Evolutionary conservation across 1,140 invertebrate genomes (phyloP), one percentile per base, ranked within the genome.

Genomic region (Nasonia giraulti): DNA sequence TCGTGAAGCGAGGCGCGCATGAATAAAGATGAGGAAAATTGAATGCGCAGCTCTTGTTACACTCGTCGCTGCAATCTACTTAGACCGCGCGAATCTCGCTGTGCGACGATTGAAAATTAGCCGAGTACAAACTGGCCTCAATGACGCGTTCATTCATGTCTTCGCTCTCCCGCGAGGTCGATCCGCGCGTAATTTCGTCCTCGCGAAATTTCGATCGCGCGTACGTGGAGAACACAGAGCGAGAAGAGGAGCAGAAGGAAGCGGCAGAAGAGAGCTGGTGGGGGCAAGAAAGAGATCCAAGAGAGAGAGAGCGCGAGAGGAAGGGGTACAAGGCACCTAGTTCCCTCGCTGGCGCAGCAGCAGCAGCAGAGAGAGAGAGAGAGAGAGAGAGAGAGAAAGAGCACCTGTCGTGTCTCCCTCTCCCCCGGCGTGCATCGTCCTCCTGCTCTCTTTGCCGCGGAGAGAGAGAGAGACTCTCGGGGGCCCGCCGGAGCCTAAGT

Each of bases 401-500:
- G 91, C 92, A 92, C 92, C 91, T 92, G 92, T 92, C 91, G 91
- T 82, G 17, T 62, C 40, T 83, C 85, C 78, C 85, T 83, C 85
- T 86, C 81, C 80, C 80, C 14, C n/a, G 75, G 76, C 77, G 11
- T 77, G 31, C 40, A 55, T 78, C 68, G 73, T n/a, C 47, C 27
- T 82, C 50, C 31, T 66, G 71, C 81, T 76, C 33, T 82, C 73
- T 75, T 76, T 75, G 27, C 33, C 27, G 69, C 23, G 68, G 73
- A 83, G 75, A 78, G 74, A 74, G 55, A 76, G 55, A 44, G n/a
- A n/a, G n/a, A 55, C 87, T 85, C 87, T 87, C 86, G 88, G 88
- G 89, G 88, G 87, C 88, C 91, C 81, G 87, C 88, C 88, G 87
- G 89, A 89, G 90, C 90, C 90, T 91, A 92, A 92, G 91, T 91